Base-by-base conservation (phyloP, 2,113 vertebrate genomes). In the Himantopus leucocephalus region DNA sequence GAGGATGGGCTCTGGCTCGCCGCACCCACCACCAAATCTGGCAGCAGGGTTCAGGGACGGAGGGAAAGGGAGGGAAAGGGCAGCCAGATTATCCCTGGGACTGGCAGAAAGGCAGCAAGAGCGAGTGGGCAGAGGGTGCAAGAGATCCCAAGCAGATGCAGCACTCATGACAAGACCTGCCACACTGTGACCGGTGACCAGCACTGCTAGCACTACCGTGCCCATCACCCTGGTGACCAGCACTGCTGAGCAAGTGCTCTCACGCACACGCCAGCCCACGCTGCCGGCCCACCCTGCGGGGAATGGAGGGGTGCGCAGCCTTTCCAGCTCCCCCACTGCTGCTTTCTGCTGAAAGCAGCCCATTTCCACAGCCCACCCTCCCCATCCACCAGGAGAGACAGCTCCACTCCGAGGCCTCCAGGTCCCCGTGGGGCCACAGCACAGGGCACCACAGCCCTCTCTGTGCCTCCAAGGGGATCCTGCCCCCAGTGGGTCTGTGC, bases 331-430 rank as follows among this genome's bases (percentile, higher is more conserved):
- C 78, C 85, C 72, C 50, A 34, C 8, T 20, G 59, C 90, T 45
- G 37, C 90, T 63, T 94, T 85, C 82, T 52, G 30, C 62, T 50
- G 76, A 84, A 84, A 95, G 59, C 88, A 79, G 90, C 72, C 77
- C 89, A n/a, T 90, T 59, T 34, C 94, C 81, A 39, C 80, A 71
- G 72, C 50, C 47, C 10, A 20, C 22, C 30, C 16, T 64, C 45
- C 79, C 41, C 35, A 32, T 82, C 85, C 1, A 0, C 86, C 76
- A 48, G 83, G 27, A 91, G 70, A 94, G 58, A 90, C 1, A 0
- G 74, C 74, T 90, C 94, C 1, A 0, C 74, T 75, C 66, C 2
- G 0, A 77, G 72, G 76, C 83, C 34, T 71, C 47, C 88, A 10
- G 29, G 63, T 43, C 41, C 50, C 68, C 0, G 0, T 2, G 12